These are phyloP conservation scores for Tychaedon coryphoeus DNA, from an alignment of 2,113 vertebrate species.

Conservation along the genomic window DNA sequence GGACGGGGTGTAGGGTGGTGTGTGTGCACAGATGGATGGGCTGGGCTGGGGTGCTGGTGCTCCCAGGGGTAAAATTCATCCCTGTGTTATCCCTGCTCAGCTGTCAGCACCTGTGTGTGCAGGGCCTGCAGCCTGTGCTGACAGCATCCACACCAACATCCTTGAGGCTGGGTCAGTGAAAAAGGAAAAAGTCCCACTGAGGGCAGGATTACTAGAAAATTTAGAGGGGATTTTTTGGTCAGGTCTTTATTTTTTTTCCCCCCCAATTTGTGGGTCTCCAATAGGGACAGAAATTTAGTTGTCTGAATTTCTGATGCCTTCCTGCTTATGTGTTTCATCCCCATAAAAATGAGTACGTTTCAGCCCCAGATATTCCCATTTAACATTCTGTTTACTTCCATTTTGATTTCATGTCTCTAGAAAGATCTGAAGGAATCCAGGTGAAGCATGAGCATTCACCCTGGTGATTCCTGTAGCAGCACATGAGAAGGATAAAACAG, in stretches of 20 bases:
- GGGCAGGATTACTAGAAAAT: background rate
- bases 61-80: background rate
- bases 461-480: background rate
- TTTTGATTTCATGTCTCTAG: background rate
- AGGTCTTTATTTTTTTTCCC: no score
- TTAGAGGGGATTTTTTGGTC: rapidly evolving
- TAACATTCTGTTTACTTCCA: background rate
- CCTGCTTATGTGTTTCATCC: background rate
- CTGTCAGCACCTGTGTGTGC: background rate
- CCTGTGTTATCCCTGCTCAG: rapidly evolving
- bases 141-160: rapidly evolving
- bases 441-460: background rate
- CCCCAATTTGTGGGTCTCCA: background rate
- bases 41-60: background rate
- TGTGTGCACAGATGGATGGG: background rate
- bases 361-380: background rate
- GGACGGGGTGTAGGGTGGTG: rapidly evolving
- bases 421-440: background rate
- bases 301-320: background rate
- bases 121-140: background rate
- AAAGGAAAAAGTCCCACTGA: background rate
- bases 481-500: background rate
- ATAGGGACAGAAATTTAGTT: background rate
- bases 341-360: background rate
- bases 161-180: background rate